phyloP scores from a whole-genome alignment of 2,113 vertebrate genomes.

The Thamnophis sirtalis region DNA sequence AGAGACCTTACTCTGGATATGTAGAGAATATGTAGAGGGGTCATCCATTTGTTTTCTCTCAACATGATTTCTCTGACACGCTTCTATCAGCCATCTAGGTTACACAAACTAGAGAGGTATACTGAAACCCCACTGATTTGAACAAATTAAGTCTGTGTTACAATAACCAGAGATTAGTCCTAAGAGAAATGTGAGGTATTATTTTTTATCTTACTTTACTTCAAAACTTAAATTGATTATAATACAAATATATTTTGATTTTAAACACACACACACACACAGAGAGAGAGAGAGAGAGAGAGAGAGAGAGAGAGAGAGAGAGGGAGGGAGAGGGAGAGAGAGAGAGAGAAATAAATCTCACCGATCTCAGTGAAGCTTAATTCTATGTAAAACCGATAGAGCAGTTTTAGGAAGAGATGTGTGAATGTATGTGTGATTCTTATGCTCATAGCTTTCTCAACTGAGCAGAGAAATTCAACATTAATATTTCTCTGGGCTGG shows the following conservation, averaged over 20 bases:
- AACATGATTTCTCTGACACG: not conserved
- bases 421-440: not conserved
- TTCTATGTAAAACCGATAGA: not conserved
- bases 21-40: not conserved
- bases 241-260: not conserved
- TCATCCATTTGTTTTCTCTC: not conserved
- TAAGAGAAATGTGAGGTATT: not conserved
- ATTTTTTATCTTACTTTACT: constrained; percentile 13
- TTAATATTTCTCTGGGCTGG: not conserved
- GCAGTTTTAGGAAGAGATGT: not conserved
- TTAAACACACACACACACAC: constrained; percentile 1
- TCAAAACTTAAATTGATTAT: not conserved
- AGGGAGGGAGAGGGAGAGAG: too few species aligned
- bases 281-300: too few species aligned
- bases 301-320: too few species aligned
- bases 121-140: not conserved
- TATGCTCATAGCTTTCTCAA: not conserved
- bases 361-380: not conserved
- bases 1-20: not conserved
- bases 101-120: too few species aligned
- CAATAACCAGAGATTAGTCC: not conserved
- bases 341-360: not conserved
- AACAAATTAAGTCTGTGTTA: not conserved
- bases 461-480: not conserved
- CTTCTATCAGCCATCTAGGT: not conserved